Conservation (phyloP, 1,140 invertebrate genomes). For the Choristoneura fumiferana region DNA sequence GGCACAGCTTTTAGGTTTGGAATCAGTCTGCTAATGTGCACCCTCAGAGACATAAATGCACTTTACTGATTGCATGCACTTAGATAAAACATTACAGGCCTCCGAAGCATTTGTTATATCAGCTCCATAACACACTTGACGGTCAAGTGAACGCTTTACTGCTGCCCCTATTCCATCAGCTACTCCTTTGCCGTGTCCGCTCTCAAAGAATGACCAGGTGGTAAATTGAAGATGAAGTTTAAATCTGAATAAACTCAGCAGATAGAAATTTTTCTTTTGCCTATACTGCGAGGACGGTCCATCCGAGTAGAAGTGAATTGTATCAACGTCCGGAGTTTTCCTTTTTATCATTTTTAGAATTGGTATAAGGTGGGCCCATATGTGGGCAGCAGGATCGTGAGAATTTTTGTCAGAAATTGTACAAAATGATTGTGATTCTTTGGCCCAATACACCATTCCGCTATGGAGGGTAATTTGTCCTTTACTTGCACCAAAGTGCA, state of each 20-base stretch:
- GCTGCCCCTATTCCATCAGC: constrained; percentile 26
- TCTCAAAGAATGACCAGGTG: constrained; percentile 26
- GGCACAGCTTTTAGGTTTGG: background rate
- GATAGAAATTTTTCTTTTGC: background rate
- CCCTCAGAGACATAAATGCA: background rate
- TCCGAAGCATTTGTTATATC: constrained; percentile 24
- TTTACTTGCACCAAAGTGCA: constrained; percentile 34
- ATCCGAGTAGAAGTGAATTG: background rate
- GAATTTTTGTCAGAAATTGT: background rate
- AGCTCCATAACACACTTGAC: constrained; percentile 18
- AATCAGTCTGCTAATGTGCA: background rate
- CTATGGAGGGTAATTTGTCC: constrained; percentile 29
- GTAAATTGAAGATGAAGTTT: background rate
- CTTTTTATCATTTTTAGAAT: background rate
- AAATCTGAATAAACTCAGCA: background rate
- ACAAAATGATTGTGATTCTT: constrained; percentile 9
- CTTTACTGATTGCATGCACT: background rate
- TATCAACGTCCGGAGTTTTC: background rate
- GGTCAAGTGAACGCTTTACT: constrained; percentile 22
- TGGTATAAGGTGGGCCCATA: background rate
- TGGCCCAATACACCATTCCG: constrained; percentile 13
- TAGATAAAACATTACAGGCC: background rate
- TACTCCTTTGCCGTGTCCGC: constrained; percentile 25
- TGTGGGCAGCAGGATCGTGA: background rate
- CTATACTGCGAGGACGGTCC: background rate